Base-by-base conservation (phyloP, 2,888 invertebrate genomes). In the Clepsis dumicolana region DNA sequence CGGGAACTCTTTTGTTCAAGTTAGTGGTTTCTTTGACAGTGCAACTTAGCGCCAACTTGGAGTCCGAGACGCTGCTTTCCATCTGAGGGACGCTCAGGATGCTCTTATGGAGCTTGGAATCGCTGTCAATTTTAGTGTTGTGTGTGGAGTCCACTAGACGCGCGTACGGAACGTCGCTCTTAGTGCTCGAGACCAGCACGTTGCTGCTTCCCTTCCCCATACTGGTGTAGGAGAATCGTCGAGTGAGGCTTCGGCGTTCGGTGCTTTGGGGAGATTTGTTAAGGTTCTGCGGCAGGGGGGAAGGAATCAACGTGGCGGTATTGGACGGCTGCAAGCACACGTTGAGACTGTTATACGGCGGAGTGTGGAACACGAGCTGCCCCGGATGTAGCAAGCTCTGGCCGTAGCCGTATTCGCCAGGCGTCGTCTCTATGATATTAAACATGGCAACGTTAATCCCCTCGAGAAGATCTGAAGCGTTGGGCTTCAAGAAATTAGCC, bases 331-430 rank as follows among this genome's bases (percentile, higher is more conserved):
- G 96, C 4, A 97, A 87, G 10, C 96, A 95, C 3, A 97, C 96
- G 76, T 96, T 96, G 77, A 96, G 95, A 48, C 96, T 94, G 75
- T 97, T 97, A 80, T 98, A 98, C 0, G 98, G 98, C 0, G 98
- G 97, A 0, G 98, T 98, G 76, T 98, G 97, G 85, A 99, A 98
- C 54, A 98, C 96, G 8, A 98, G 91, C 84, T 98, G 96, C 32
- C 96, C 96, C 66, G 97, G 95, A 82, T 98, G 98, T 24, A 99
- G 90, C 77, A 99, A 95, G 82, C 98, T 99, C 88, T 99, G 98
- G 0, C 98, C 99, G 83, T 98, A 99, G 0, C 98, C 98, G 77
- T 96, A 97, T 83, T 98, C 98, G 77, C 96, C 96, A 2, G 96
- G 96, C 24, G 95, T 94, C 59, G 96, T 96, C 79, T 97, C 96